Conservation (phyloP, 2,888 invertebrate genomes). For the Orthosia incerta region DNA sequence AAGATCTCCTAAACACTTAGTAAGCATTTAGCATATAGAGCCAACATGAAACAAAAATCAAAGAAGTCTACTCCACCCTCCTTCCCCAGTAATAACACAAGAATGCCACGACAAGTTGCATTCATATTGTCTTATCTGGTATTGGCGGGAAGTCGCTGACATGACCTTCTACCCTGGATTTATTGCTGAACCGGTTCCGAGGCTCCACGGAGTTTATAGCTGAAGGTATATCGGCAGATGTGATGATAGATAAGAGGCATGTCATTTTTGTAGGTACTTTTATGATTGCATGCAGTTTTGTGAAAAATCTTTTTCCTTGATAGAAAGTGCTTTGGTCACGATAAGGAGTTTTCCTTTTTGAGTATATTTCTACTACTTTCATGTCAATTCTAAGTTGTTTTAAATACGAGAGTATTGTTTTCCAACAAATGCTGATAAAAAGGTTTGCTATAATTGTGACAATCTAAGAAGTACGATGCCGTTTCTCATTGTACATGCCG, state of each 20-base stretch:
- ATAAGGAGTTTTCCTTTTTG: neutral
- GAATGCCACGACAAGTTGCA: constrained; percentile 71
- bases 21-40: too few relatives aligned
- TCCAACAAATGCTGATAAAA: too few relatives aligned
- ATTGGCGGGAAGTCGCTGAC: constrained; percentile 73
- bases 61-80: constrained; percentile 34
- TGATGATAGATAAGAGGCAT: constrained; percentile 22
- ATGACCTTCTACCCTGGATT: constrained; percentile 70
- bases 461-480: too few relatives aligned
- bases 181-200: constrained; percentile 61
- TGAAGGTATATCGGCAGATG: constrained; percentile 38
- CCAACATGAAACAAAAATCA: neutral
- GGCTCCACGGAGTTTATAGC: constrained; percentile 35
- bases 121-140: constrained; percentile 74
- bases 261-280: constrained; percentile 1
- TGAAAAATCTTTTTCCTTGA: neutral
- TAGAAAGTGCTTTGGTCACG: neutral
- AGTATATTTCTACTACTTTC: too few relatives aligned
- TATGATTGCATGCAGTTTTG: neutral
- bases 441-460: too few relatives aligned
- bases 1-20: too few relatives aligned
- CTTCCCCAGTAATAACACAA: constrained; percentile 58
- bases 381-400: too few relatives aligned
- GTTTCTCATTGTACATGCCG: too few relatives aligned
- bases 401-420: too few relatives aligned